phyloP scores from a whole-genome alignment of 2,113 vertebrate genomes.

The Zonotrichia leucophrys region DNA sequence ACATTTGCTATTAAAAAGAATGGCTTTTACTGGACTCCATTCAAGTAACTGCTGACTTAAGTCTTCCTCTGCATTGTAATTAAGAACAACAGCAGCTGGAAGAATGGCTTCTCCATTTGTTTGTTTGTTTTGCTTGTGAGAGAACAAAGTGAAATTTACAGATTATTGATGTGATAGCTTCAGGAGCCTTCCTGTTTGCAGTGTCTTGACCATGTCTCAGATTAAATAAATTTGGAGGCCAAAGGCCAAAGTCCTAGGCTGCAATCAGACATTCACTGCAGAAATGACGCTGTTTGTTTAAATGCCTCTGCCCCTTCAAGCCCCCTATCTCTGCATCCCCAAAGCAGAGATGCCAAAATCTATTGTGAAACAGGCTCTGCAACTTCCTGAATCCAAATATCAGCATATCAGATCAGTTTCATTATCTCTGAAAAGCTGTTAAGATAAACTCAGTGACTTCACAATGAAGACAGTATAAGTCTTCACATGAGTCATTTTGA shows the following conservation, averaged over 20 bases:
- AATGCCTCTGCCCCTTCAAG: neutral
- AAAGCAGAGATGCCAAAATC: neutral
- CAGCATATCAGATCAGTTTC: neutral
- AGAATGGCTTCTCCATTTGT: neutral
- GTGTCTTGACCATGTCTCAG: neutral
- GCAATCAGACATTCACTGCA: neutral
- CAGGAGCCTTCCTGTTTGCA: slow-evolving; percentile 13
- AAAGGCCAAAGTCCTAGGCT: neutral
- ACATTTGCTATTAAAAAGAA: slow-evolving; percentile 1
- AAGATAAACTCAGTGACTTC: neutral
- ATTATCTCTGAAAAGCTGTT: neutral
- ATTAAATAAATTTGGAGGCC: neutral
- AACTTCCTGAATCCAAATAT: neutral
- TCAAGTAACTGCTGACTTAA: slow-evolving; percentile 15
- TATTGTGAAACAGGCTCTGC: neutral
- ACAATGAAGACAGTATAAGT: neutral
- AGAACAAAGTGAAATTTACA: slow-evolving; percentile 17
- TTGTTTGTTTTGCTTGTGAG: neutral
- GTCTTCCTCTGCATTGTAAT: neutral
- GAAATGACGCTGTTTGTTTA: neutral
- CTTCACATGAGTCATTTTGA: neutral
- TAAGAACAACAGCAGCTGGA: slow-evolving; percentile 1
- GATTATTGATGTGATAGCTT: slow-evolving; percentile 1
- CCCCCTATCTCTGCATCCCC: neutral
- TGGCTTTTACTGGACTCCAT: neutral